Evolutionary conservation across 2,888 invertebrate genomes (phyloP), one percentile per base, ranked within the genome.

Genomic region (Eurois occulta): DNA sequence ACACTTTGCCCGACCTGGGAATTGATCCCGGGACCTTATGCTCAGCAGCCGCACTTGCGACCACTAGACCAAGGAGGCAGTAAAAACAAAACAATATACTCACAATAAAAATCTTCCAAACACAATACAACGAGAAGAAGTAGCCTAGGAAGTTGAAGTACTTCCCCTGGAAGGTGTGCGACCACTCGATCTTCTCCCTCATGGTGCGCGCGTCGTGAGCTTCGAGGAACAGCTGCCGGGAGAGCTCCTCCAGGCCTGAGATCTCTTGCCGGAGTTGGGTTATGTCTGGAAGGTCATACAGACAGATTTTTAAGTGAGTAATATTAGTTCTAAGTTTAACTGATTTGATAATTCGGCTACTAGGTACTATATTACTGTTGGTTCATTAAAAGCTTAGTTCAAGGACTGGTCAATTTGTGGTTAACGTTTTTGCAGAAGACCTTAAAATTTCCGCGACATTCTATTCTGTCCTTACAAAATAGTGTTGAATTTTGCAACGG

Each of bases 21-120:
- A 41, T 41, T 11, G 11, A 41, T 11, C 41, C 10, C 41, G 7
- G 41, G 1, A 41, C 11, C 11, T 41, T 11, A 41, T 41, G 41
- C 41, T 41, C 41, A 41, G 10, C 41, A 41, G 41, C 11, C 41
- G 41, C 38, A 38, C 38, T 38, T 38, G 6, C 38, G 1, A 38
- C 38, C 41, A 41, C 41, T 41, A 41, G 1, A 38, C 38, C 41
- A 41, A 41, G 41, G 41, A 41, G 10, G 10, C 11, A 11, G 41
- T 11, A 41, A 41, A 41, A 41, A 41, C 41, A 43, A 16, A 43
- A 43, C 43, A 3, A n/a, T n/a, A 32, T 65, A 65, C 98, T 98
- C 95, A 99, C 99, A 94, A 99, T 99, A 94, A 99, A 99, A 93
- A 99, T 99, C 97, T 99, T 99, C 99, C 99, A 99, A 81, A 99